These are phyloP conservation scores for Zaprionus camerounensis DNA, from an alignment of 1,140 invertebrate species.

Conservation along the genomic window DNA sequence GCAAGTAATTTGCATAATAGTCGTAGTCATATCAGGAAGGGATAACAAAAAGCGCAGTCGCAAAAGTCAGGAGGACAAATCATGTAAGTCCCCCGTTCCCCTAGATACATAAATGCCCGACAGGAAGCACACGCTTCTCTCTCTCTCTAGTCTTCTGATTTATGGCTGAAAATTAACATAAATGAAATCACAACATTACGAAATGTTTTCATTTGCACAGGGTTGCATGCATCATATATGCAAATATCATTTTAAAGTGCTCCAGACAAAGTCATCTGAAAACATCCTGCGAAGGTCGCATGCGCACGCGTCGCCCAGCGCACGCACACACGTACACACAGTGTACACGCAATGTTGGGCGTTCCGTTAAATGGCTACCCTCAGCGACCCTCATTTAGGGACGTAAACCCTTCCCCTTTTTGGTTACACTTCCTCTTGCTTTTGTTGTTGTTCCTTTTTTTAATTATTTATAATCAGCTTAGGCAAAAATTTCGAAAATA, in stretches of 20 bases:
- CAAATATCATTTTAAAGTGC: conserved; percentile 49
- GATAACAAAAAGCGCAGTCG: conserved; percentile 57
- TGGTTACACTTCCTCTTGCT: conserved; percentile 1
- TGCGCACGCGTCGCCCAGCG: conserved; percentile 30
- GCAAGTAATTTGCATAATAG: conserved; percentile 67
- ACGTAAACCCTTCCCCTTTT: conserved; percentile 35
- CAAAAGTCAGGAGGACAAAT: conserved; percentile 46
- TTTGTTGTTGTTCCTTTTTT: conserved; percentile 46
- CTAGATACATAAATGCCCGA: conserved; percentile 22
- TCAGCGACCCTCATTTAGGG: conserved; percentile 63
- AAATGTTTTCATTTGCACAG: conserved; percentile 68
- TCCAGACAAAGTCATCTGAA: conserved; percentile 67
- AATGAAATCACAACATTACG: conserved; percentile 75
- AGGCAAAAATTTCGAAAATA: conserved; percentile 42
- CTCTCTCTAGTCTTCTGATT: conserved; percentile 44
- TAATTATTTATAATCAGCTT: conserved; percentile 76
- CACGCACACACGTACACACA: neutral
- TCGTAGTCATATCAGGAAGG: conserved; percentile 30
- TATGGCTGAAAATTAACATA: conserved; percentile 74
- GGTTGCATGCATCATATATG: conserved; percentile 56
- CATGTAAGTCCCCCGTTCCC: conserved; percentile 14
- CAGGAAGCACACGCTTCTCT: conserved; percentile 67
- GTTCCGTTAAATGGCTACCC: conserved; percentile 70
- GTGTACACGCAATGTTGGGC: conserved; percentile 59
- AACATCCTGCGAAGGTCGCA: conserved; percentile 57